A percentile compares a stretch with the other conserved stretches of the same genome.
Conservation (phyloP, 2,797 vertebrate species). For the Acipenser oxyrinchus region DNA sequence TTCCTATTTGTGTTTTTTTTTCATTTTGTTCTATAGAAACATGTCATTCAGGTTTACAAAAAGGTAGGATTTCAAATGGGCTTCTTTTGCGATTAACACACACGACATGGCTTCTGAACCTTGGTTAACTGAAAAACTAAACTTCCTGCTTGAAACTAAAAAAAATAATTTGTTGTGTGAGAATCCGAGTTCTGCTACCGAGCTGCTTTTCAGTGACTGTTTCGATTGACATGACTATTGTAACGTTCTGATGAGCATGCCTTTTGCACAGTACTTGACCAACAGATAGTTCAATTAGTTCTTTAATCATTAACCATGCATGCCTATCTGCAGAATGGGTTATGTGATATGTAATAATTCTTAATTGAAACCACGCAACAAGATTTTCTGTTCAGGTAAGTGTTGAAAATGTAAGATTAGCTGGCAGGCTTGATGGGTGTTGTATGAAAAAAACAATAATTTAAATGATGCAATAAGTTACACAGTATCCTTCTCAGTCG, state of each 20-base stretch:
- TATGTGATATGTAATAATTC: constrained; percentile 20
- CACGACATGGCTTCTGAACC: constrained; percentile 21
- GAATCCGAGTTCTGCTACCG: constrained; percentile 12
- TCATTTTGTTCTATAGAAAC: constrained; percentile 95
- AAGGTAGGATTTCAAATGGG: constrained; percentile 87
- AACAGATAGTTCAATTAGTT: constrained; percentile 25
- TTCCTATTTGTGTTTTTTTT: constrained; percentile 48
- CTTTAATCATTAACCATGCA: constrained; percentile 35
- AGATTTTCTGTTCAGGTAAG: constrained; percentile 13
- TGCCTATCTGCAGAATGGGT: constrained; percentile 27
- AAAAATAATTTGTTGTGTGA: constrained; percentile 16
- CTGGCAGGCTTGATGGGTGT: too few species aligned
- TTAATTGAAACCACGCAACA: background rate
- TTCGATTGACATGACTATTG: constrained; percentile 19
- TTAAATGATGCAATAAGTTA: too few species aligned
- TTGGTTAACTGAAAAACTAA: constrained; percentile 17
- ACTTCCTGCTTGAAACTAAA: constrained; percentile 33
- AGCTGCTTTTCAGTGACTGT: constrained; percentile 14
- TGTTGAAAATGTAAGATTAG: background rate
- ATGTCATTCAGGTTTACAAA: constrained; percentile 99
- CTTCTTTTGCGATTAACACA: constrained; percentile 27
- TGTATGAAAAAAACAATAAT: too few species aligned
- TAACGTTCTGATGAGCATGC: constrained; percentile 32
- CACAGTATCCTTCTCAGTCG: too few species aligned
- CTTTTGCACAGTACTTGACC: constrained; percentile 25